Base-by-base conservation (phyloP, 1,140 invertebrate species). In the Aleiodes sp. region DNA sequence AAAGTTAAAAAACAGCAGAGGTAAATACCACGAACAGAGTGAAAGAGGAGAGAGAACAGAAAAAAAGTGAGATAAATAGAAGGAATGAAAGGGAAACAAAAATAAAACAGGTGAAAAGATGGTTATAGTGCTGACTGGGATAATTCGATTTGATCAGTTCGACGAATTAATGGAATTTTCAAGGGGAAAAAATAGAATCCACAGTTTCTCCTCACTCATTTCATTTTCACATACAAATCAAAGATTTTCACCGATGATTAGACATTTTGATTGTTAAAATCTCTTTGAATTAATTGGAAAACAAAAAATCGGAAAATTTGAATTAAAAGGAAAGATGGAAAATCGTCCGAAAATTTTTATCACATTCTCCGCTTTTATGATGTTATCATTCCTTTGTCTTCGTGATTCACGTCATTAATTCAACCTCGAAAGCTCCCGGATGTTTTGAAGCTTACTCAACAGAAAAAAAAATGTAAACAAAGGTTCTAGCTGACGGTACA, bases 1-100 rank as follows among this genome's bases (percentile, higher is more conserved):
- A 62, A 62, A 62, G 31, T 62, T 62, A 16, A 39, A 39, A 62
- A 62, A 62, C n/a, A 39, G 16, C 16, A 8, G 7, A 16, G 29
- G 14, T 31, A 29, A 19, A 33, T 29, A 62, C 29, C 14, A 33
- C 14, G 31, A 21, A 62, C 12, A 61, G 14, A 35, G 33, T n/a
- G 29, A 57, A 43, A 2, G 12, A 60, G 31, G 31, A 29, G 16
- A 41, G 33, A 16, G 35, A 65, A 65, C 6, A 35, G 24, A 46
- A 60, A 39, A 52, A 52, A 52, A 52, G 26, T 52, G 46, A 52
- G 46, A 52, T 16, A 21, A 52, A 21, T 24, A 3, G 46, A 21
- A 21, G 21, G 21, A 52, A 52, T 24, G 26, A 52, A 16, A 52
- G 16, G 46, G 46, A 21, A 21, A 16, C 1, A 24, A 8, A 19